phyloP scores from a whole-genome alignment of 1,140 invertebrate genomes.

The Teleogryllus occipitalis region DNA sequence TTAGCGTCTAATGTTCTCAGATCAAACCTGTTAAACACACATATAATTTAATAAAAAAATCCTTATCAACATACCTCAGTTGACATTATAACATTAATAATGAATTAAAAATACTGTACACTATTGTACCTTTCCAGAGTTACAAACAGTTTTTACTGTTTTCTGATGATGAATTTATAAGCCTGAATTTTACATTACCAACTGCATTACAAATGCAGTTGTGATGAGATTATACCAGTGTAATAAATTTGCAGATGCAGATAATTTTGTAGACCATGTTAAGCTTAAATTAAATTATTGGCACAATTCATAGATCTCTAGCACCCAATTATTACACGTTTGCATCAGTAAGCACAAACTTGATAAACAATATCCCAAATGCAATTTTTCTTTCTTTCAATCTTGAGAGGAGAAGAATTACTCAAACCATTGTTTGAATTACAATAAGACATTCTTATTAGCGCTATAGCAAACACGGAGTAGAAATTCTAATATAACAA shows the following conservation, averaged over 20 bases:
- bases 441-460: neutral
- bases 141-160: neutral
- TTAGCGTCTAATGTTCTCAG: conserved; percentile 72
- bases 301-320: too few relatives aligned
- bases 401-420: neutral
- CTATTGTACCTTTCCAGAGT: too few relatives aligned
- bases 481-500: neutral
- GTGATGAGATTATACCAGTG: neutral
- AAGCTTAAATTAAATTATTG: too few relatives aligned
- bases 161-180: neutral
- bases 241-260: too few relatives aligned
- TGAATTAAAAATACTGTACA: too few relatives aligned
- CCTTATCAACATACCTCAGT: neutral
- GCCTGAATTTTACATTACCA: neutral
- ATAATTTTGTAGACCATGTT: too few relatives aligned
- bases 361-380: neutral
- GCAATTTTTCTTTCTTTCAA: conserved; percentile 14
- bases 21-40: conserved; percentile 57
- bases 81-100: too few relatives aligned
- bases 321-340: too few relatives aligned
- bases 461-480: neutral
- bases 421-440: neutral
- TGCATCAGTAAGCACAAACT: too few relatives aligned
- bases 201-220: neutral
- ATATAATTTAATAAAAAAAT: neutral